Conservation (phyloP, 2,888 invertebrate genomes). For the Ormyrus pomaceus region DNA sequence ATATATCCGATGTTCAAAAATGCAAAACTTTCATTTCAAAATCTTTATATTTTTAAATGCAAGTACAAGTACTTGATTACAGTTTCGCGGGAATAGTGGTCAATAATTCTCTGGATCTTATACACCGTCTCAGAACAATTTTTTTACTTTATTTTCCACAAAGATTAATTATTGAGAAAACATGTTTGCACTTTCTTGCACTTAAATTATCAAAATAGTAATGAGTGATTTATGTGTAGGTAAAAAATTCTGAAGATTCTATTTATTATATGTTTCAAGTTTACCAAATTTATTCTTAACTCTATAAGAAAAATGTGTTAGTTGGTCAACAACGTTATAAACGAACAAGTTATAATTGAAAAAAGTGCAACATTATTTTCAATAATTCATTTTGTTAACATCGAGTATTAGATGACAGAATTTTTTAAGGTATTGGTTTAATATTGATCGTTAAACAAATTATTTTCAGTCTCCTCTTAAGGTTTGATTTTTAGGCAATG, state of each 20-base stretch:
- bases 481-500: constrained; percentile 65
- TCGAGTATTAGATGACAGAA: background rate
- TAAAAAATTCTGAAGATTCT: too few relatives aligned
- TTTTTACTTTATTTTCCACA: too few relatives aligned
- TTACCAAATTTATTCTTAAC: too few relatives aligned
- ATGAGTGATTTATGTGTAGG: too few relatives aligned
- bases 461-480: constrained; percentile 65
- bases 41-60: background rate
- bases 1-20: constrained; percentile 11
- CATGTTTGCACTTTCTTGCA: too few relatives aligned
- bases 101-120: constrained; percentile 13
- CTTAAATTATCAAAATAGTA: too few relatives aligned
- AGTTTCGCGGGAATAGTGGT: constrained; percentile 4
- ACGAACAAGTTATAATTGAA: too few relatives aligned
- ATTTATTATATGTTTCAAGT: too few relatives aligned
- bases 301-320: too few relatives aligned
- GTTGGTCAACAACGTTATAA: too few relatives aligned
- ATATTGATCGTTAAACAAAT: constrained; percentile 28
- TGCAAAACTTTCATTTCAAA: background rate
- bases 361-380: background rate
- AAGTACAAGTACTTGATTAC: constrained; percentile 19
- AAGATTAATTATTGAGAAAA: too few relatives aligned
- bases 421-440: background rate
- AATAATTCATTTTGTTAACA: background rate
- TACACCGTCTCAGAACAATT: too few relatives aligned